A percentile compares a stretch with the other conserved stretches of the same genome.
Evolutionary conservation across 2,888 invertebrate genomes (phyloP).

Genomic region (Deroplatys truncata): DNA sequence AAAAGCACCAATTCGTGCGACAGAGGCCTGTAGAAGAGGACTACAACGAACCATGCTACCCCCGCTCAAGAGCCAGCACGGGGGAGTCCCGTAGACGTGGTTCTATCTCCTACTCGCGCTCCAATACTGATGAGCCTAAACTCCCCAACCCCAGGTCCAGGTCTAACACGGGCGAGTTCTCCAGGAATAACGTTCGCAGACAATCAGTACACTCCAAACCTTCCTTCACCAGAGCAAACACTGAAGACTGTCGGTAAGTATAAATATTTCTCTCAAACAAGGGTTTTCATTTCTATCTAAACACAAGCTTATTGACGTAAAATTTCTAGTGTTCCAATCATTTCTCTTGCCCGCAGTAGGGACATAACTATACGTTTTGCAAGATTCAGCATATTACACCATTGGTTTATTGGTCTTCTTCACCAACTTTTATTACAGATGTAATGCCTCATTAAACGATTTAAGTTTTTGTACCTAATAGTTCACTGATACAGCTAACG

Average conservation of each 20-base stretch:
- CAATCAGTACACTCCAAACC: constrained; percentile 2
- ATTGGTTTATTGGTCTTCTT: too few species aligned
- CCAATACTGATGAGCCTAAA: constrained; percentile 15
- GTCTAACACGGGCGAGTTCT: background rate
- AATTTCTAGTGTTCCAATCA: too few species aligned
- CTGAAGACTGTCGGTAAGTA: constrained; percentile 17
- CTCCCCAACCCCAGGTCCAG: background rate
- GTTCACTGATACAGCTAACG: too few species aligned
- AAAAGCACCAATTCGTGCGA: constrained; percentile 68
- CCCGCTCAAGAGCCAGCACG: constrained; percentile 5
- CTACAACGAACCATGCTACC: constrained; percentile 4
- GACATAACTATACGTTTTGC: too few species aligned
- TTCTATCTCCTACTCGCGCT: constrained; percentile 14
- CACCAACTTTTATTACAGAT: too few species aligned
- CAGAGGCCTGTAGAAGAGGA: constrained; percentile 71
- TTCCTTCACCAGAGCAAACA: constrained; percentile 15
- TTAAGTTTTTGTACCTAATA: too few species aligned
- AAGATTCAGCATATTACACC: too few species aligned
- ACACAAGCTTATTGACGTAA: too few species aligned
- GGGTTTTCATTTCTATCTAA: background rate
- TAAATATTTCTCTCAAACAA: background rate
- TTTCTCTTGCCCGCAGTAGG: too few species aligned
- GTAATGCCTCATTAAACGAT: too few species aligned
- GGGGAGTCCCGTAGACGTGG: constrained; percentile 8
- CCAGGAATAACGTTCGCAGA: constrained; percentile 9